Conservation (phyloP, 2,113 vertebrate genomes). For the Amblyornis subalaris region DNA sequence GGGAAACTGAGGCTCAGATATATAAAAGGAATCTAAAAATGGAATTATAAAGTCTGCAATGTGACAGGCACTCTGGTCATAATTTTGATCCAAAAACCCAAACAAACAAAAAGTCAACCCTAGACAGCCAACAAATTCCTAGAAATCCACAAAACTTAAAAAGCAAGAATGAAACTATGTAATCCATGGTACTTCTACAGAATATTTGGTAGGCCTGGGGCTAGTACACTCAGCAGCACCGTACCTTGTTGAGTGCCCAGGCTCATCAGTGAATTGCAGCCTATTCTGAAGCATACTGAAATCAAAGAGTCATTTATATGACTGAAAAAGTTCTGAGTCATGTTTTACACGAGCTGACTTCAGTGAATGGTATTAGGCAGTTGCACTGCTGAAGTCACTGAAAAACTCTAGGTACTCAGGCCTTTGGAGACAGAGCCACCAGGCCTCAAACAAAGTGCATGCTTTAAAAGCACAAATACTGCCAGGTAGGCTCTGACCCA, state of each 20-base stretch:
- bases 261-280: neutral
- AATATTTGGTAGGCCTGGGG: neutral
- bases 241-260: neutral
- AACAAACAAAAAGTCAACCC: neutral
- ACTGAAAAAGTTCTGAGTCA: neutral
- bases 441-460: neutral
- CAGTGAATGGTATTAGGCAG: neutral
- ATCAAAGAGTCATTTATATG: neutral
- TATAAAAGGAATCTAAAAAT: neutral
- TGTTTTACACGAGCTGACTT: neutral
- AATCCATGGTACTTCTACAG: neutral
- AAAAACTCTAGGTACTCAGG: neutral
- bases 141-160: neutral
- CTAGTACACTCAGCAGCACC: neutral
- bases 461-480: neutral
- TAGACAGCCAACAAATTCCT: neutral
- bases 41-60: neutral
- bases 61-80: neutral
- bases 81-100: neutral
- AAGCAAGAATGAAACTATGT: neutral
- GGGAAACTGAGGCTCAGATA: neutral
- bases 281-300: neutral
- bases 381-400: neutral
- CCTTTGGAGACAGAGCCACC: neutral
- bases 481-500: neutral